Evolutionary conservation across 2,797 vertebrate species (phyloP).

Genomic region (Microtus obscurus): DNA sequence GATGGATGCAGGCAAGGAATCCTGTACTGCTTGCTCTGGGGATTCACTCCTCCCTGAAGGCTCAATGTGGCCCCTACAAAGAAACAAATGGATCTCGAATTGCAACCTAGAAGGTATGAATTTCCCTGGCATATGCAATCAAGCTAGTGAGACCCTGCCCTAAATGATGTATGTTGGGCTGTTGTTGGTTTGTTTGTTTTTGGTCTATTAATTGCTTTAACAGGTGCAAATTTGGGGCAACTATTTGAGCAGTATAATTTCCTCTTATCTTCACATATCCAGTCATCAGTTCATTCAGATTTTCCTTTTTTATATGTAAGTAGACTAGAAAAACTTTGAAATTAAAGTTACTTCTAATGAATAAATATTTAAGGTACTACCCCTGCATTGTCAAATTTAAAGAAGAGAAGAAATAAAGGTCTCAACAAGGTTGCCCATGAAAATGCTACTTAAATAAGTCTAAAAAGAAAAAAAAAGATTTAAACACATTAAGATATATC

Average conservation of each 20-base stretch:
- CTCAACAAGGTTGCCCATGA: not conserved
- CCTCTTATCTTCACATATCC: not conserved
- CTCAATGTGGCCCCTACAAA: not conserved
- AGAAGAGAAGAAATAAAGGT: not conserved
- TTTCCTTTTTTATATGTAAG: not conserved
- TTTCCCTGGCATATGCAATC: not conserved
- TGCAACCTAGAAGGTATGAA: not conserved
- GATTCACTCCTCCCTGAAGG: not conserved
- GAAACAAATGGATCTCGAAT: not conserved
- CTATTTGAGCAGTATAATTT: not conserved
- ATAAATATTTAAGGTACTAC: not conserved
- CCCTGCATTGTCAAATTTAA: not conserved
- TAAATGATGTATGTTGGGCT: not conserved
- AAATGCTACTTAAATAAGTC: not conserved
- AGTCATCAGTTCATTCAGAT: not conserved
- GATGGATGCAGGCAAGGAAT: not conserved
- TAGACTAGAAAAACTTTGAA: not conserved
- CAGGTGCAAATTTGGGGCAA: not conserved
- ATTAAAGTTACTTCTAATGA: not conserved
- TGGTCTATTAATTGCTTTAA: not conserved
- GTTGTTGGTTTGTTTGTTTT: not conserved
- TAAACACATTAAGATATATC: not conserved
- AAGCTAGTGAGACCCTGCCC: not conserved
- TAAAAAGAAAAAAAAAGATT: not conserved
- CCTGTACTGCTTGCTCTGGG: rapidly evolving